phyloP scores from a whole-genome alignment of 2,888 invertebrate genomes.

The Pachycephus smyrnensis region DNA sequence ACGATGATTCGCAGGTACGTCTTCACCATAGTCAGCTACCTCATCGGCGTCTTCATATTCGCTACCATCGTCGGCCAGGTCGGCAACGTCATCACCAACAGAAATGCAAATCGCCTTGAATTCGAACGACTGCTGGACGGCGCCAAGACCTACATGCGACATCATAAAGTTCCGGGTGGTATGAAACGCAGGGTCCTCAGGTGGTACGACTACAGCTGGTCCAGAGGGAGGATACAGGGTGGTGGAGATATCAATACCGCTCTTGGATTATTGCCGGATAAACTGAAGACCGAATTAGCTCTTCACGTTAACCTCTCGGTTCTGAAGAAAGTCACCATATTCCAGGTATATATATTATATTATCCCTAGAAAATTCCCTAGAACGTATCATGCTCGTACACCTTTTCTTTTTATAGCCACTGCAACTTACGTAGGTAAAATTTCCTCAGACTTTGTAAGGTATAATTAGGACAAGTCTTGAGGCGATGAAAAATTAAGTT shows the following conservation, averaged over 20 bases:
- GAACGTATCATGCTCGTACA: too few species aligned
- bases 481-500: background rate
- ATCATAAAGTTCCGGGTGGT: slow-evolving; percentile 95
- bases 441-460: background rate
- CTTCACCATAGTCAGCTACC: slow-evolving; percentile 96
- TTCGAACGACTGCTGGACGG: slow-evolving; percentile 95
- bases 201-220: slow-evolving; percentile 99
- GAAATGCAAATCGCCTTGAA: slow-evolving; percentile 95
- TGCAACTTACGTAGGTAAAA: background rate
- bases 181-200: slow-evolving; percentile 96
- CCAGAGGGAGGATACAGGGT: slow-evolving; percentile 93
- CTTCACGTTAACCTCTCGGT: slow-evolving; percentile 95
- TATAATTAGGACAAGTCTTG: background rate
- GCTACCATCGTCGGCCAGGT: slow-evolving; percentile 98
- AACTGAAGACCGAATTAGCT: slow-evolving; percentile 95
- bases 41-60: slow-evolving; percentile 97
- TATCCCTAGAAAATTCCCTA: background rate
- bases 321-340: slow-evolving; percentile 84
- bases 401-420: background rate
- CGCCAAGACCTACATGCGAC: slow-evolving; percentile 97
- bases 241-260: slow-evolving; percentile 97
- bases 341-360: slow-evolving; percentile 82
- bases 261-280: slow-evolving; percentile 92
- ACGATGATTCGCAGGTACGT: slow-evolving; percentile 80
- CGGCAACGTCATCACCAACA: slow-evolving; percentile 96